A percentile compares a stretch with the other conserved stretches of the same genome.
Conservation (phyloP, 1,140 invertebrate genomes). For the Proales similis region DNA sequence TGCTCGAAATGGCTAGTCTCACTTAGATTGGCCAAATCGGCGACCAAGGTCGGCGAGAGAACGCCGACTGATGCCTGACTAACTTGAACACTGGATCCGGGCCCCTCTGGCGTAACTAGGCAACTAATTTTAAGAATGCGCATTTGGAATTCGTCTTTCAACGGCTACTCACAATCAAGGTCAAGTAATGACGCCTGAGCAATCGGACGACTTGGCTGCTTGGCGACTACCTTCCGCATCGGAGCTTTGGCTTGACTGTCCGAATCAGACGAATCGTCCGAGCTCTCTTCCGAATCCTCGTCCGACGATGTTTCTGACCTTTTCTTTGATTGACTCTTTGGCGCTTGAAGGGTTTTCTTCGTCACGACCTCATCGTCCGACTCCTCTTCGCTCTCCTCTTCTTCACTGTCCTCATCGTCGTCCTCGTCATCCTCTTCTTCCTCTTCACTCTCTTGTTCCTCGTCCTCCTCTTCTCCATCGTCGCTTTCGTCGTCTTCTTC, state of each 20-base stretch:
- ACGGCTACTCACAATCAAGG: constrained; percentile 58
- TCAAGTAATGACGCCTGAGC: constrained; percentile 74
- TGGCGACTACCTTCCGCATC: not conserved
- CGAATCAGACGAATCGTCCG: constrained; percentile 39
- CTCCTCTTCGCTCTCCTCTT: constrained; percentile 40
- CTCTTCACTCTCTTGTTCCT: constrained; percentile 45
- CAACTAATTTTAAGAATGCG: not conserved
- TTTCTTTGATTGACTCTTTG: not conserved
- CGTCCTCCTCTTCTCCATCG: constrained; percentile 41
- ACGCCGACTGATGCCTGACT: not conserved
- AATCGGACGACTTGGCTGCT: not conserved
- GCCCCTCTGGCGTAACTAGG: too few species aligned
- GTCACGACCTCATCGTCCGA: not conserved
- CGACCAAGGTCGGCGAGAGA: constrained; percentile 30
- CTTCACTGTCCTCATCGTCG: not conserved
- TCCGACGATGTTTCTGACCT: constrained; percentile 36
- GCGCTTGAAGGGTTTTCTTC: too few species aligned
- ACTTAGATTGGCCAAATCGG: constrained; percentile 15
- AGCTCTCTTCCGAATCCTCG: constrained; percentile 38
- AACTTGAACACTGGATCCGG: too few species aligned
- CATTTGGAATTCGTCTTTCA: not conserved
- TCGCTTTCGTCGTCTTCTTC: constrained; percentile 21
- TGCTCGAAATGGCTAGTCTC: constrained; percentile 3
- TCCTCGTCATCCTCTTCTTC: constrained; percentile 42
- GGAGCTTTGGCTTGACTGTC: constrained; percentile 1